phyloP scores from a whole-genome alignment of 2,113 vertebrate genomes.

The Geothlypis trichas region DNA sequence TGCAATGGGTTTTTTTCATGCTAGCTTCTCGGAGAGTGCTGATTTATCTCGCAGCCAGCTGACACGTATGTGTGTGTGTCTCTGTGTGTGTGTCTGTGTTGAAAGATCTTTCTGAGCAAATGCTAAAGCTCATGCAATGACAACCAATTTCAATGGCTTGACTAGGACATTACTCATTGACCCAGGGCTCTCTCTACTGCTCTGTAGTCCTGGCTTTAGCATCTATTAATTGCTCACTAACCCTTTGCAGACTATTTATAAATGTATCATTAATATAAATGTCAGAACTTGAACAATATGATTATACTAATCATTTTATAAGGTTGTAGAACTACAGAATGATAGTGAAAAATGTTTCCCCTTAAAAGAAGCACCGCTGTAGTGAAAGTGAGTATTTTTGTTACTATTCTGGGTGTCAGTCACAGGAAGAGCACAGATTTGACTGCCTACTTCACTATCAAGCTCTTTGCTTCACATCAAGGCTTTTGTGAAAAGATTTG shows the following conservation, averaged over 20 bases:
- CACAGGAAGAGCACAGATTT: slow-evolving; percentile 54
- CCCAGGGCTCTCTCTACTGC: background rate
- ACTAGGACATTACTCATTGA: background rate
- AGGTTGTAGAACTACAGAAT: background rate
- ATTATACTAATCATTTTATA: background rate
- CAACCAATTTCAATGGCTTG: background rate
- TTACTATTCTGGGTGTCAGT: slow-evolving; percentile 54
- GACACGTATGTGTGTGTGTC: slow-evolving; percentile 23
- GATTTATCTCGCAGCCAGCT: slow-evolving; percentile 46
- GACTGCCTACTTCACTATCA: slow-evolving; percentile 47
- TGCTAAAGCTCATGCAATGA: slow-evolving; percentile 17
- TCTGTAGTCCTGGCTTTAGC: slow-evolving; percentile 14
- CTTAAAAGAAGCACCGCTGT: slow-evolving; percentile 21
- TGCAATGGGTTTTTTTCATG: slow-evolving; percentile 18
- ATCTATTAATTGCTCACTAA: slow-evolving; percentile 9
- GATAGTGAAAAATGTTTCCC: slow-evolving; percentile 10
- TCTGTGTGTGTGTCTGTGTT: slow-evolving; percentile 35
- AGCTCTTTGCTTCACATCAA: slow-evolving; percentile 45
- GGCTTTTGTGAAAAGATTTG: slow-evolving; percentile 42
- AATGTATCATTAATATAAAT: background rate
- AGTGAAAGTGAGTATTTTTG: slow-evolving; percentile 58
- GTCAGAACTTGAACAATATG: background rate
- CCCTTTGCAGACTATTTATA: background rate
- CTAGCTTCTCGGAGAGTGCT: background rate
- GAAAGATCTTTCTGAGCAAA: slow-evolving; percentile 28